These are phyloP conservation scores for Petaurus breviceps DNA, from an alignment of 2,113 vertebrate genomes.

Conservation along the genomic window DNA sequence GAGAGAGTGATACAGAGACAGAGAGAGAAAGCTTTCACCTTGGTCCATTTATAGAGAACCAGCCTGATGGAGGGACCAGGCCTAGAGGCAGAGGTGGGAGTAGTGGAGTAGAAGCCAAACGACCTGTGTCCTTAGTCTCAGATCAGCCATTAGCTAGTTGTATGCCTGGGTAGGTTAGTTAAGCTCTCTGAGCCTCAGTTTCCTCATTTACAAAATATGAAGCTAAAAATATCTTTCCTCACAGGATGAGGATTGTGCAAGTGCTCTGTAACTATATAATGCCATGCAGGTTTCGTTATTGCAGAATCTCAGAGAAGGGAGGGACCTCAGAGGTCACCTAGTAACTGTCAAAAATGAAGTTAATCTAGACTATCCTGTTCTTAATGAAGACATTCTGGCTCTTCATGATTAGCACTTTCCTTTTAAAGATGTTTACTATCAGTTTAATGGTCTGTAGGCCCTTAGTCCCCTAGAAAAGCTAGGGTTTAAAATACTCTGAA, in stretches of 20 bases:
- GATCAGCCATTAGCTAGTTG: background rate
- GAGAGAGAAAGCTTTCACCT: background rate
- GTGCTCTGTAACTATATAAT: background rate
- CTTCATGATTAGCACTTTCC: background rate
- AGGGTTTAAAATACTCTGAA: background rate
- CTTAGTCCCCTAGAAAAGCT: background rate
- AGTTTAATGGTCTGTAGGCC: background rate
- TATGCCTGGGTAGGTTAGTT: background rate
- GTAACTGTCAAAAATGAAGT: background rate
- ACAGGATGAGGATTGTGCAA: background rate
- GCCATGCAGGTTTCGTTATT: background rate
- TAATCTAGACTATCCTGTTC: background rate
- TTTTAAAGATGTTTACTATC: background rate
- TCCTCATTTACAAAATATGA: background rate
- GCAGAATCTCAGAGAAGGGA: background rate
- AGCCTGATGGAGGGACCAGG: background rate
- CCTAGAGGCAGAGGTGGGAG: background rate
- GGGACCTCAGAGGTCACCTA: background rate
- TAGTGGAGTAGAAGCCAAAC: background rate
- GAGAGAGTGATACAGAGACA: background rate
- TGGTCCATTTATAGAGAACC: background rate
- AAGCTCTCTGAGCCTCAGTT: background rate
- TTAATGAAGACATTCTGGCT: background rate
- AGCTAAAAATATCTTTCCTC: background rate
- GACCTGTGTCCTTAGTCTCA: background rate